Percentiles rank a stretch among this genome's conserved stretches.
Evolutionary conservation across 2,113 vertebrate genomes (phyloP).

Genomic region (Tychaedon coryphoeus): DNA sequence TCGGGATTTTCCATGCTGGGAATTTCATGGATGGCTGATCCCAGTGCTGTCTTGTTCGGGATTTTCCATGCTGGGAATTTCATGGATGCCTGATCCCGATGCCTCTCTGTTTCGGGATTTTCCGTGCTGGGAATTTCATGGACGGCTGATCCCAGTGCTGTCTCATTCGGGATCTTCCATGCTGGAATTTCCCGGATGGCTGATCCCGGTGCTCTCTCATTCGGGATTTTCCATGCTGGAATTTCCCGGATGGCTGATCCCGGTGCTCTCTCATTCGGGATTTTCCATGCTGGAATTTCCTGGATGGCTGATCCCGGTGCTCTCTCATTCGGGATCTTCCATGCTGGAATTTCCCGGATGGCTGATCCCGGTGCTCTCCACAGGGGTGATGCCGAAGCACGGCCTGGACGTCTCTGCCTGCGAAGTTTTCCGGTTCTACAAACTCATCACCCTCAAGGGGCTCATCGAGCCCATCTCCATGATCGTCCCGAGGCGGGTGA

Average conservation of each 20-base stretch:
- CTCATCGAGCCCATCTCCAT: slow-evolving; percentile 97
- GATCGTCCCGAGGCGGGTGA: slow-evolving; percentile 96
- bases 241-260: background rate
- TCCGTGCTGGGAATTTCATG: background rate
- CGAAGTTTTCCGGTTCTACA: slow-evolving; percentile 97
- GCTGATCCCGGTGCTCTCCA: fast-evolving
- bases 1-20: no score
- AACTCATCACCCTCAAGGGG: slow-evolving; percentile 93
- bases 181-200: no score
- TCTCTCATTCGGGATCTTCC: background rate
- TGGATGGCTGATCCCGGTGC: background rate
- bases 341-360: fast-evolving
- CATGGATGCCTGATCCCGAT: background rate
- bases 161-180: background rate
- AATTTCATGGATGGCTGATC: no score
- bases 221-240: background rate
- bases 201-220: background rate
- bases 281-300: background rate
- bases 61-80: background rate
- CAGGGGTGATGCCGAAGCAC: slow-evolving; percentile 97
- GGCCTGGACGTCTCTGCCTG: slow-evolving; percentile 93
- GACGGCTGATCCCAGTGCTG: background rate
- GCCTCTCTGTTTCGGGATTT: background rate
- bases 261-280: background rate
- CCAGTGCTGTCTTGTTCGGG: no score